phyloP scores from a whole-genome alignment of 1,140 invertebrate genomes.

The Streblospio benedicti region DNA sequence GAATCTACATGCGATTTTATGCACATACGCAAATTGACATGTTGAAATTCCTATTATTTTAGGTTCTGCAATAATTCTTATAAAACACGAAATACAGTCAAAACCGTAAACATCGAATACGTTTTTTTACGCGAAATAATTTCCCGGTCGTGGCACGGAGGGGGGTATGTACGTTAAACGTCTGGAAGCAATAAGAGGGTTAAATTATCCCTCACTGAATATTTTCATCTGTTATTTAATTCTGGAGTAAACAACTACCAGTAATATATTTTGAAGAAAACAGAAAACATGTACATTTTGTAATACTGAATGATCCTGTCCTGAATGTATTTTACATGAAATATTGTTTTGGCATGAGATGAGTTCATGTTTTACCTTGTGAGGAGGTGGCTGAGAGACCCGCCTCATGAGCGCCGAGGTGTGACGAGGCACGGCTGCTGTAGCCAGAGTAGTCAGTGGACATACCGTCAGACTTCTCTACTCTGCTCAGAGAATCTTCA shows the following conservation, averaged over 20 bases:
- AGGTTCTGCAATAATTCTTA: no score
- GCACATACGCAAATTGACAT: no score
- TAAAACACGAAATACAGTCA: no score
- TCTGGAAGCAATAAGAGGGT: neutral
- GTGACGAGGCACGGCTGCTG: neutral
- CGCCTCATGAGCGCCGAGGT: slow-evolving; percentile 8
- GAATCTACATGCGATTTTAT: no score
- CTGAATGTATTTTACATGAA: neutral
- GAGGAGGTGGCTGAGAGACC: slow-evolving; percentile 1
- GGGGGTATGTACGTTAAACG: neutral
- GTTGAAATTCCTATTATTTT: no score
- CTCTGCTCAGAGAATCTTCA: slow-evolving; percentile 5
- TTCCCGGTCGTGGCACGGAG: no score
- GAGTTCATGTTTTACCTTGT: neutral
- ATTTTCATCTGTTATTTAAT: neutral
- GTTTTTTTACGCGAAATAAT: no score
- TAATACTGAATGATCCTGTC: neutral
- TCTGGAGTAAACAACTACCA: neutral
- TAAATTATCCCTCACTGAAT: neutral
- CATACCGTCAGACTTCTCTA: slow-evolving; percentile 1
- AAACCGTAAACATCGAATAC: no score
- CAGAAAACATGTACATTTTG: neutral
- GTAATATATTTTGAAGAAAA: neutral
- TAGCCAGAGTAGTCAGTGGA: neutral
- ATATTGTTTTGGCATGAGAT: neutral